These are phyloP conservation scores for Aphis gossypii DNA, from an alignment of 1,140 invertebrate genomes.

Conservation along the genomic window DNA sequence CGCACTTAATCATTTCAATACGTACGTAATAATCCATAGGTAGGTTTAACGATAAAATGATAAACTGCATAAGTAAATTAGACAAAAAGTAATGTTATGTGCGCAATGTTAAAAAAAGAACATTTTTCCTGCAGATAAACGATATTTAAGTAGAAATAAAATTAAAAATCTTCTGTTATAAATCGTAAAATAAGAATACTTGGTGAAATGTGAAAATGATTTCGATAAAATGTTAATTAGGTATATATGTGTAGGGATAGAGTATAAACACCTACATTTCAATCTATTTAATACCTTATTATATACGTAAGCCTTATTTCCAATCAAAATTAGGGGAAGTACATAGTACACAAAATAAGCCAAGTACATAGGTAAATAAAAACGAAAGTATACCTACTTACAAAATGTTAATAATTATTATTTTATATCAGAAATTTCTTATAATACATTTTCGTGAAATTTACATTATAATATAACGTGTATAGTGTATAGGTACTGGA, in stretches of 20 bases:
- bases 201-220: background rate
- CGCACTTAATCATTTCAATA: no score
- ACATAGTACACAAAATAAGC: background rate
- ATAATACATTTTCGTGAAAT: background rate
- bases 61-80: no score
- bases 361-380: background rate
- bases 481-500: no score
- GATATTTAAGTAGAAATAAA: no score
- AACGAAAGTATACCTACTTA: background rate
- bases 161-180: background rate
- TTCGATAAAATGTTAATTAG: background rate
- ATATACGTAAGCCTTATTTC: background rate
- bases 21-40: no score
- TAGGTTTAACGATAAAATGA: conserved; percentile 1
- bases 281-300: no score
- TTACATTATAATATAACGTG: background rate
- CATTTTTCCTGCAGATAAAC: no score
- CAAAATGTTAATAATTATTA: background rate
- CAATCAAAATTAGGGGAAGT: background rate
- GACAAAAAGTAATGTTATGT: no score
- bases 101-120: no score
- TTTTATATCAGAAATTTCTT: background rate
- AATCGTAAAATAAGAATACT: background rate
- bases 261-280: no score
- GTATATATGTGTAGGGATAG: background rate